Conservation (phyloP, 2,888 invertebrate genomes). For the Mythimna impura region DNA sequence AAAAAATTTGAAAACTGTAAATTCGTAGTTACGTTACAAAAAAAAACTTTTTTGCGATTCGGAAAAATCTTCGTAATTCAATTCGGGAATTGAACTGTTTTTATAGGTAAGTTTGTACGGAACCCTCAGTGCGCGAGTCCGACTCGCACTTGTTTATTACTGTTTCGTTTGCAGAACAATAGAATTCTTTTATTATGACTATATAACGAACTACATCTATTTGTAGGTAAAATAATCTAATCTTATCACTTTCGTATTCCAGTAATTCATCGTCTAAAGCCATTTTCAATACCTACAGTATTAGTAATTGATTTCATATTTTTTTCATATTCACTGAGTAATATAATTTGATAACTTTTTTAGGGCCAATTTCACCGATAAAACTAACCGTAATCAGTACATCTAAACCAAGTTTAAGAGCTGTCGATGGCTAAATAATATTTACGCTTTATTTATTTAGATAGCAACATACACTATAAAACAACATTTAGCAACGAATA, state of each 20-base stretch:
- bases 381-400: background rate
- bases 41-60: no score
- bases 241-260: slow-evolving; percentile 35
- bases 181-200: slow-evolving; percentile 13
- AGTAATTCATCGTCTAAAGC: slow-evolving; percentile 1
- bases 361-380: background rate
- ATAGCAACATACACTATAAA: no score
- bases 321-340: background rate
- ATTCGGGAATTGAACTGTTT: no score
- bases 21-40: no score
- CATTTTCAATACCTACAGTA: background rate
- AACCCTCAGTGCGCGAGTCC: no score
- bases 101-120: no score
- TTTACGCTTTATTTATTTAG: no score
- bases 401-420: background rate
- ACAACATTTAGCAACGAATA: no score
- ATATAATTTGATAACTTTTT: background rate
- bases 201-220: background rate
- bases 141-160: no score
- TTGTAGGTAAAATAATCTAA: slow-evolving; percentile 21
- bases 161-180: background rate
- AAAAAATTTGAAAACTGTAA: no score
- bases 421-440: no score
- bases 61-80: no score
- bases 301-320: background rate